Evolutionary conservation across 1,140 invertebrate species (phyloP), one percentile per base, ranked within the genome.

Genomic region (Zaprionus ornatus): DNA sequence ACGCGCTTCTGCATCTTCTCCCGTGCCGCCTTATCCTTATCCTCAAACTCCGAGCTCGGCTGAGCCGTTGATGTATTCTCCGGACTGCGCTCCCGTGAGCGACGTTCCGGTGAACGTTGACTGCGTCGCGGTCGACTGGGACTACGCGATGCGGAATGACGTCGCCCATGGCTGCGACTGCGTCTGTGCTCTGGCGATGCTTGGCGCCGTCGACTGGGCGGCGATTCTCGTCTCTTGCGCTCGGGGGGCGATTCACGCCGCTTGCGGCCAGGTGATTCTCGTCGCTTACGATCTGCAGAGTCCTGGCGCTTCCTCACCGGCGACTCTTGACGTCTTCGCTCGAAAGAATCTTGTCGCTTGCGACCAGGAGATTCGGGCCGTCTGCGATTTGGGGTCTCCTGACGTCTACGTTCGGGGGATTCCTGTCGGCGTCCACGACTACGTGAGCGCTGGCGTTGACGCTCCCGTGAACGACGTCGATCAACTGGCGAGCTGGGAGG

Each of bases 1-100:
- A 90, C 93, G 0, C 93, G 84, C 68, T 90, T 94, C 72, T 88
- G 92, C 92, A 77, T 93, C 82, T 91, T 93, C 80, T 91, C 92
- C 59, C 75, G 81, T 25, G 91, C 92, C 45, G 87, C 77, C 52
- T 82, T 83, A 21, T 92, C 87, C 27, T 92, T 80, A 7, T 91
- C 82, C 35, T 90, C 67, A 7, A 67, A 59, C 7, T 77, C 77
- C 2, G 64, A 65, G 17, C 68, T 60, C 13, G 77, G 40, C 27
- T 55, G 35, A 9, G 76, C 81, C 0, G 82, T 74, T 0, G 79
- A 57, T 5, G 71, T 45, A 45, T 77, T 86, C 0, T 68, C 77
- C 10, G 66, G 66, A 55, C 80, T 91, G 9, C 79, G 88, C 5
- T 78, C 72, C n/a, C 17, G 57, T 12, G 66, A 66, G 50, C 79